Percentiles rank a stretch among this genome's conserved stretches.
Evolutionary conservation across 2,888 invertebrate species (phyloP).

Genomic region (Papilio demoleus): DNA sequence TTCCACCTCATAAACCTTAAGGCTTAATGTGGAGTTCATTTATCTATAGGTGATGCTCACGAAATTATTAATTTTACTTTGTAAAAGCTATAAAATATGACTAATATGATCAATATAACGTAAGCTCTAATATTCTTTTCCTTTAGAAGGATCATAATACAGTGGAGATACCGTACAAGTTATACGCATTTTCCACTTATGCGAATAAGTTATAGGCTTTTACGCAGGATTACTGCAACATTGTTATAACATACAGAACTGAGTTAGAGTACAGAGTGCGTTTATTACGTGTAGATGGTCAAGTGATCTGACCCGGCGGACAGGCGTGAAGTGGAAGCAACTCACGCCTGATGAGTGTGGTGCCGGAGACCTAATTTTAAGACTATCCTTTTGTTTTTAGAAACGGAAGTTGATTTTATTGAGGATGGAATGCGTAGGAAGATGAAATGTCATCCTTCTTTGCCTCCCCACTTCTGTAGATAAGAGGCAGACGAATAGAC

Average conservation of each 20-base stretch:
- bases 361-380: too few relatives aligned
- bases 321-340: too few relatives aligned
- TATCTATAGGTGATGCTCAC: constrained; percentile 32
- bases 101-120: not conserved
- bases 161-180: constrained; percentile 21
- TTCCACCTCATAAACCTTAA: constrained; percentile 40
- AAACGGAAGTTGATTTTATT: too few relatives aligned
- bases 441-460: too few relatives aligned
- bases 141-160: not conserved
- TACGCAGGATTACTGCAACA: constrained; percentile 20
- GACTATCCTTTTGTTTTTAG: too few relatives aligned
- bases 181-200: constrained; percentile 22
- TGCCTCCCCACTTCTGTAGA: too few relatives aligned
- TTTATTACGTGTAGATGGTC: too few relatives aligned
- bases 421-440: too few relatives aligned
- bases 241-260: constrained; percentile 1
- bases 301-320: too few relatives aligned
- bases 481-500: too few relatives aligned
- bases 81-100: not conserved
- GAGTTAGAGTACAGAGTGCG: not conserved
- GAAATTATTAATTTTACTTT: constrained; percentile 36
- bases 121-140: not conserved
- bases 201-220: constrained; percentile 4
- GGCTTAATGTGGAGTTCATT: constrained; percentile 38
- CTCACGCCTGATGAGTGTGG: too few relatives aligned